Percentiles rank a stretch among this genome's conserved stretches.
Evolutionary conservation across 2,797 vertebrate genomes (phyloP).

Genomic region (Anniella stebbinsi): DNA sequence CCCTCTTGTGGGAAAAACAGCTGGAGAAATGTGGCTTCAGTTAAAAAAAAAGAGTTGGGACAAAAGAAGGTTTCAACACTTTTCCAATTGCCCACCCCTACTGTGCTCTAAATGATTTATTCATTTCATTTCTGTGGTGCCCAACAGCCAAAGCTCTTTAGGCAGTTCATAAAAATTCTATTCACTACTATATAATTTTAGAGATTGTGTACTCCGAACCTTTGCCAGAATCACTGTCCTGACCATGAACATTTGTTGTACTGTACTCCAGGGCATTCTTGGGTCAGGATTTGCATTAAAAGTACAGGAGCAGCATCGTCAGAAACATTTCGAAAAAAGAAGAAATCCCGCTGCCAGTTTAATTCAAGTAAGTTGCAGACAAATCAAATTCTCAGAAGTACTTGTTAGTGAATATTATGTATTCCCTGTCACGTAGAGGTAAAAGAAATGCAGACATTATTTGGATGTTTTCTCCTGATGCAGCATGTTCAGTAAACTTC

Average conservation of each 20-base stretch:
- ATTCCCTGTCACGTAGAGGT: slow-evolving; percentile 21
- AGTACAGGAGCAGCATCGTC: slow-evolving; percentile 97
- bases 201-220: slow-evolving; percentile 8
- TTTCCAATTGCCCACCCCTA: background rate
- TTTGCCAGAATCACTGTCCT: slow-evolving; percentile 19
- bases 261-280: slow-evolving; percentile 90
- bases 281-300: slow-evolving; percentile 97
- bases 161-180: no score
- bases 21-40: background rate
- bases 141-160: no score
- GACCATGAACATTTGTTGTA: slow-evolving; percentile 28
- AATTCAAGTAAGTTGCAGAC: slow-evolving; percentile 89
- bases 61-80: background rate
- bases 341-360: slow-evolving; percentile 96
- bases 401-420: slow-evolving; percentile 1
- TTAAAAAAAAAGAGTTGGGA: background rate
- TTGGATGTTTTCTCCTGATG: slow-evolving; percentile 11
- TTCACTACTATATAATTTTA: background rate
- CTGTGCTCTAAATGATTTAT: background rate
- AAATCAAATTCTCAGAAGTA: slow-evolving; percentile 23
- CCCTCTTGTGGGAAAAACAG: background rate
- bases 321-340: slow-evolving; percentile 99
- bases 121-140: no score
- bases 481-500: background rate
- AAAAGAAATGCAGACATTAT: slow-evolving; percentile 24